These are phyloP conservation scores for Monoplex corrugatus DNA, from an alignment of 2,888 invertebrate genomes.

Conservation along the genomic window DNA sequence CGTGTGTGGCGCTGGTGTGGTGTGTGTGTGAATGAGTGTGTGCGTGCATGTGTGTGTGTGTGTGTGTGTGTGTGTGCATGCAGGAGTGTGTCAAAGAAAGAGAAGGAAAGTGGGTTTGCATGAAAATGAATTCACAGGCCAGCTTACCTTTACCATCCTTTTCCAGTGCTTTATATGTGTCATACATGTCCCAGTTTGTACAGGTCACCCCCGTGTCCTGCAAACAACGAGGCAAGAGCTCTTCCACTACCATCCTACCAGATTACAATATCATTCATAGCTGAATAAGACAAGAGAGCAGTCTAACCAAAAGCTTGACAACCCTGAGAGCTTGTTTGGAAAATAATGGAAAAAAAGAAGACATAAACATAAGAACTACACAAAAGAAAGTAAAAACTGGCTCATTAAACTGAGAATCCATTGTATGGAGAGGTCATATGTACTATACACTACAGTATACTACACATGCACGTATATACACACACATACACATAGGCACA, in stretches of 20 bases:
- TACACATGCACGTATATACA: no score
- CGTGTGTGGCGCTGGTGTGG: not conserved
- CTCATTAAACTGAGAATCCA: no score
- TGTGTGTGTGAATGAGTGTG: slow-evolving; percentile 22
- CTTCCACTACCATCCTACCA: no score
- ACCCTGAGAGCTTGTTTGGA: not conserved
- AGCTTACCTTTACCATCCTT: slow-evolving; percentile 69
- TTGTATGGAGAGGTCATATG: no score
- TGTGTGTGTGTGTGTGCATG: not conserved
- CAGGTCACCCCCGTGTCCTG: slow-evolving; percentile 78
- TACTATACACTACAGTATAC: no score
- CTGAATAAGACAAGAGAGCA: not conserved
- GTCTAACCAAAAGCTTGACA: no score
- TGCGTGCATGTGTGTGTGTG: not conserved
- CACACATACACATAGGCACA: no score
- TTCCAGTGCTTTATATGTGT: slow-evolving; percentile 75
- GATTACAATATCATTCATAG: no score
- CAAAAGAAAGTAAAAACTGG: no score
- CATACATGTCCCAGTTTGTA: slow-evolving; percentile 81
- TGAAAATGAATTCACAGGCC: not conserved
- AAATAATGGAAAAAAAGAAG: not conserved
- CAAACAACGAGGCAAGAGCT: not conserved
- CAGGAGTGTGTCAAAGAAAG: not conserved
- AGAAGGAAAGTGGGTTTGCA: not conserved
- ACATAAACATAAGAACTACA: no score